Evolutionary conservation across 2,888 invertebrate genomes (phyloP), one percentile per base, ranked within the genome.

Genomic region (Nomada fucata): DNA sequence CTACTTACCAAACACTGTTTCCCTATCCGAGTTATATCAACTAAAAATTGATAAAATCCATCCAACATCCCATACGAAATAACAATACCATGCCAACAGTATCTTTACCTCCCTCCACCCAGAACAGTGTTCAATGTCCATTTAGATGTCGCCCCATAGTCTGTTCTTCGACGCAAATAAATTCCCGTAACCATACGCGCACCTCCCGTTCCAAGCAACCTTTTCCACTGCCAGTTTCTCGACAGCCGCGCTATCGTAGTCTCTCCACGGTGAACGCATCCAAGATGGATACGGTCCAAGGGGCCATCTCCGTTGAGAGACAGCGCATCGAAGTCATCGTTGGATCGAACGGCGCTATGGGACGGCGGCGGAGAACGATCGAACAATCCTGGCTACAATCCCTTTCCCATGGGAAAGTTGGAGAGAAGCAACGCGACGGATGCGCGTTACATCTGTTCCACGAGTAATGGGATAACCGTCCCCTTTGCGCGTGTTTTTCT

Each of bases 251-350:
- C 78, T 73, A 67, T 71, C 68, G 50, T 68, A 20, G 71, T 42
- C 65, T 60, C 47, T 70, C 64, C 42, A 59, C 55, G 26, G 75
- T 23, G 63, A 72, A 76, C 59, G 59, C 61, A 76, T 76, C 64
- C 47, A 44, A 53, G 72, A 80, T 80, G 81, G 82, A 81, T 76
- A 72, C 71, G 76, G 81, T 67, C 72, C 65, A 69, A 82, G 82
- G 70, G 76, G 82, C 73, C 69, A 61, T 70, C n/a, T 52, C 76
- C 73, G 70, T 82, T 70, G 72, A 82, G 50, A 81, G 76, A 76
- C 68, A 80, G 72, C 53, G 71, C 75, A 59, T 53, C 81, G 74
- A 57, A 71, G 82, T 71, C 67, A 72, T 59, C 55, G 42, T 36
- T 52, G 50, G 26, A 79, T 79, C 65, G 71, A 79, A 80, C 71